Evolutionary conservation across 2,797 vertebrate species (phyloP), one percentile per base, ranked within the genome.

Genomic region (Aeoliscus strigatus): DNA sequence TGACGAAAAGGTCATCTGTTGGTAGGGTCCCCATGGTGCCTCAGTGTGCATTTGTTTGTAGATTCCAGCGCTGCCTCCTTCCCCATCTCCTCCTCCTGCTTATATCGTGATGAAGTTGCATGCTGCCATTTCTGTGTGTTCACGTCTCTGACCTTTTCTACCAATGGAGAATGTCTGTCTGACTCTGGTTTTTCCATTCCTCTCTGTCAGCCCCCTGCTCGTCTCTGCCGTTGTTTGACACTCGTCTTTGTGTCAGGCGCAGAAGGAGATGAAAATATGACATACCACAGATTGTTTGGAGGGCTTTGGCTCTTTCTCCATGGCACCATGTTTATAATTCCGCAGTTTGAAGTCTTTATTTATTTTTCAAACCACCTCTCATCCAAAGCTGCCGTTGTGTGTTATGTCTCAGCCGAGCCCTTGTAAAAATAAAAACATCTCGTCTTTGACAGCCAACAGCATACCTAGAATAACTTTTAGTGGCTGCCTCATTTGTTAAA

Each of bases 1-100:
- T n/a, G n/a, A n/a, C n/a, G n/a, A n/a, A n/a, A 88, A 90, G 92
- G 91, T 91, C 90, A 86, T 91, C 86, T 85, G 84, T 88, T 80
- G 87, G 80, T 80, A 6, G 36, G 79, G 88, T 95, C 89, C 89
- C 90, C 91, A 90, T 92, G 92, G 91, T 82, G 86, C 90, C 87
- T 16, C 60, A 59, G 49, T 67, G 54, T 9, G 58, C 80, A 89
- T 92, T 92, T 96, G 87, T 97, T 96, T 96, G 91, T 90, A 83
- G 91, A 97, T 96, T 93, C 93, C 94, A 97, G 93, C 90, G 73
- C 86, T 57, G 14, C 23, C 34, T 51, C 42, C 31, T 16, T 46
- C 41, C 6, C 40, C 56, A 33, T 55, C 34, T 38, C 36, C 29
- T 36, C 43, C 40, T 49, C 36, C 38, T 59, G 46, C 27, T 51